Evolutionary conservation across 2,888 invertebrate genomes (phyloP).

Genomic region (Dryadula phaetusa): DNA sequence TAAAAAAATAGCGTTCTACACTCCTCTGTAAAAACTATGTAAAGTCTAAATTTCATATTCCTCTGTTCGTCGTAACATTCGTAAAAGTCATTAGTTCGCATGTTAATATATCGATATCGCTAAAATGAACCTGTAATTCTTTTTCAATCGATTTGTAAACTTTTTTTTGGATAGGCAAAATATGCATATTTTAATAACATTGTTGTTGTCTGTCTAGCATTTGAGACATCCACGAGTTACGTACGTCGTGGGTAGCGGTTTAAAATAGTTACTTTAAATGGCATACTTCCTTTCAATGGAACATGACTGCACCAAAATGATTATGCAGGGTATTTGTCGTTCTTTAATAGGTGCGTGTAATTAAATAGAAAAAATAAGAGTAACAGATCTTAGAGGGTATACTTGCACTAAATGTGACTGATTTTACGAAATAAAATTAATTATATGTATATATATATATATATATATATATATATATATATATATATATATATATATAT

Average conservation of each 20-base stretch:
- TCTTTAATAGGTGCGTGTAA: constrained; percentile 7
- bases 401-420: background rate
- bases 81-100: too few relatives aligned
- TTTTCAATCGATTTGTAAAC: background rate
- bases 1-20: too few relatives aligned
- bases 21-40: too few relatives aligned
- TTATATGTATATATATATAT: too few relatives aligned
- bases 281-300: constrained; percentile 58
- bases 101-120: too few relatives aligned
- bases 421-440: too few relatives aligned
- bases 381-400: too few relatives aligned
- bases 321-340: constrained; percentile 23
- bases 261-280: constrained; percentile 67
- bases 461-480: too few relatives aligned
- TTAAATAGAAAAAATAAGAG: constrained; percentile 20
- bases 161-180: background rate
- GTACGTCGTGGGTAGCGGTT: constrained; percentile 54
- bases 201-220: background rate
- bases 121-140: background rate
- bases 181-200: background rate
- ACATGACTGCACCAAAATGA: constrained; percentile 40
- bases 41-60: too few relatives aligned
- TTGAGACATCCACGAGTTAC: constrained; percentile 38
- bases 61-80: too few relatives aligned
- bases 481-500: too few relatives aligned